Evolutionary conservation across 2,888 invertebrate species (phyloP).

Genomic region (Polymixis flavicincta): DNA sequence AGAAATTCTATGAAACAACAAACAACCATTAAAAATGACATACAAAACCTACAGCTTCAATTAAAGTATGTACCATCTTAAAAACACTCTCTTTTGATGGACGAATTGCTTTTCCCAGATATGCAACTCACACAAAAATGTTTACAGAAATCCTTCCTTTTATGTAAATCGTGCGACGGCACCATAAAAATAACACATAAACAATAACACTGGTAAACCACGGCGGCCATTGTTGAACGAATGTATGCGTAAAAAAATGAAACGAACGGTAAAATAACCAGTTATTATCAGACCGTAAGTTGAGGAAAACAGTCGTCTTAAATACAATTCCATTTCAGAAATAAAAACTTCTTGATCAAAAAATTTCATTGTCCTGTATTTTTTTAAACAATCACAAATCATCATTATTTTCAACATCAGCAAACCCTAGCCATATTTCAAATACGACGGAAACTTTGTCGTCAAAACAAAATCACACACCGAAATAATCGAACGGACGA

Average conservation of each 20-base stretch:
- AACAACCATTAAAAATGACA: conserved; percentile 16
- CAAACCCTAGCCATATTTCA: neutral
- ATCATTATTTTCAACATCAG: neutral
- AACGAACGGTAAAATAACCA: conserved; percentile 54
- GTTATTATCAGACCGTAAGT: conserved; percentile 40
- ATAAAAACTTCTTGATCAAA: neutral
- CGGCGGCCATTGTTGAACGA: conserved; percentile 54
- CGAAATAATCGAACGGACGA: conserved; percentile 40
- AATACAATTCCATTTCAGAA: neutral
- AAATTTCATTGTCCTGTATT: neutral
- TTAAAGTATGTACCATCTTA: conserved; percentile 10
- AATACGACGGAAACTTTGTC: neutral
- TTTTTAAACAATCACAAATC: neutral
- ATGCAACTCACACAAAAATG: conserved; percentile 41
- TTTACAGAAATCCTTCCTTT: conserved; percentile 52
- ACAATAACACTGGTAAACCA: conserved; percentile 63
- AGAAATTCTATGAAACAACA: conserved; percentile 40
- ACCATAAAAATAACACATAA: conserved; percentile 60
- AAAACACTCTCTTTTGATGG: conserved; percentile 23
- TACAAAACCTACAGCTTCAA: conserved; percentile 9
- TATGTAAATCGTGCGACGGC: conserved; percentile 53
- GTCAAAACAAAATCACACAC: conserved; percentile 28
- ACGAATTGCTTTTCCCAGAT: conserved; percentile 26
- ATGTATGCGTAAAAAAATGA: conserved; percentile 48
- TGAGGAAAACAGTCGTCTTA: conserved; percentile 35